A percentile compares a stretch with the other conserved stretches of the same genome.
Evolutionary conservation across 2,888 invertebrate species (phyloP).

Genomic region (Amblyteles armatorius): DNA sequence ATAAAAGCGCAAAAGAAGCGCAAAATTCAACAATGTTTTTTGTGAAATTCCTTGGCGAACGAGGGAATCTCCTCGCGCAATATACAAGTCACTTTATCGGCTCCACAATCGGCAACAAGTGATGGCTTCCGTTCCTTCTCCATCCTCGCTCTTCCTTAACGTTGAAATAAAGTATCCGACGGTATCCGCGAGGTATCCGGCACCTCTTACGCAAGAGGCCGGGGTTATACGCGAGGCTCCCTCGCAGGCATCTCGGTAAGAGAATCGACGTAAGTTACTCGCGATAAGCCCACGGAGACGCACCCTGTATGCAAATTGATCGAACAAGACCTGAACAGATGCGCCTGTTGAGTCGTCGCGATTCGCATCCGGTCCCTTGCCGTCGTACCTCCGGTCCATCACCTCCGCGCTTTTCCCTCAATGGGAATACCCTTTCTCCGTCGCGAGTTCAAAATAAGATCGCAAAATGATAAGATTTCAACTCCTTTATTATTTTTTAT

Average conservation of each 20-base stretch:
- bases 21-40: not conserved
- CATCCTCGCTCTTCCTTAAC: slow-evolving; percentile 12
- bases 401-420: slow-evolving; percentile 4
- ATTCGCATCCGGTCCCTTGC: slow-evolving; percentile 67
- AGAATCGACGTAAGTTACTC: slow-evolving; percentile 53
- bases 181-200: slow-evolving; percentile 8
- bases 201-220: slow-evolving; percentile 26
- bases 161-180: slow-evolving; percentile 31
- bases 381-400: slow-evolving; percentile 72
- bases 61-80: slow-evolving; percentile 8
- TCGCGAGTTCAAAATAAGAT: not conserved
- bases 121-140: slow-evolving; percentile 50
- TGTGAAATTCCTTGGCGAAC: slow-evolving; percentile 12
- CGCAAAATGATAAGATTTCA: not conserved
- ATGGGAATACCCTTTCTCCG: not conserved
- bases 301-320: slow-evolving; percentile 53
- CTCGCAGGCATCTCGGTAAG: slow-evolving; percentile 26
- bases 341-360: slow-evolving; percentile 30
- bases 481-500: not conserved
- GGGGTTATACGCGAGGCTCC: slow-evolving; percentile 3
- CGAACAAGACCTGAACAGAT: slow-evolving; percentile 42
- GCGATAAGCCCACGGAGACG: slow-evolving; percentile 55
- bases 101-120: slow-evolving; percentile 33
- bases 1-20: too few relatives aligned
- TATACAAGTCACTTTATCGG: slow-evolving; percentile 22